Percentiles rank a stretch among this genome's conserved stretches.
phyloP scores from a whole-genome alignment of 2,888 invertebrate genomes.

The Scrobipalpa atriplicella region DNA sequence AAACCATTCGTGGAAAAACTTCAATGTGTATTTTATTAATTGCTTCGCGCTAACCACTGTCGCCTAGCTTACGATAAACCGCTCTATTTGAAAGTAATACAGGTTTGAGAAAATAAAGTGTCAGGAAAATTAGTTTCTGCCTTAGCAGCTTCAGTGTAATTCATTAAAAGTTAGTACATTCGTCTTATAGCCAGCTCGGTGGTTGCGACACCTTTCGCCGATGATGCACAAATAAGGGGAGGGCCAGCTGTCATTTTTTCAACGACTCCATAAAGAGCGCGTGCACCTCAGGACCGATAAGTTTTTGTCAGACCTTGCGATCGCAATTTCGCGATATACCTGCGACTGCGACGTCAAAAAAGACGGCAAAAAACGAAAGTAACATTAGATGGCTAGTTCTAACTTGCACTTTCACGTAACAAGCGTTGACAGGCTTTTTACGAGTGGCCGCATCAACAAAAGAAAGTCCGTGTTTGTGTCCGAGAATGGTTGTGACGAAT shows the following conservation, averaged over 20 bases:
- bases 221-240: slow-evolving; percentile 52
- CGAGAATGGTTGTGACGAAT: slow-evolving; percentile 36
- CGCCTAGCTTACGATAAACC: slow-evolving; percentile 40
- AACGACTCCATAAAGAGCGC: slow-evolving; percentile 49
- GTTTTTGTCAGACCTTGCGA: slow-evolving; percentile 45
- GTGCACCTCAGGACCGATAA: slow-evolving; percentile 41
- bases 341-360: slow-evolving; percentile 43
- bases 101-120: slow-evolving; percentile 39
- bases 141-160: slow-evolving; percentile 44
- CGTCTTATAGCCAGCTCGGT: slow-evolving; percentile 38
- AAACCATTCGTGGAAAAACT: slow-evolving; percentile 60
- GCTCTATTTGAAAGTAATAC: slow-evolving; percentile 45
- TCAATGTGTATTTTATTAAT: slow-evolving; percentile 69
- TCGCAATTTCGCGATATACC: slow-evolving; percentile 45
- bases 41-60: slow-evolving; percentile 45
- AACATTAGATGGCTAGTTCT: slow-evolving; percentile 40
- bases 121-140: slow-evolving; percentile 53
- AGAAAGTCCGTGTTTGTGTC: slow-evolving; percentile 40
- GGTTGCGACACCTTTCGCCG: slow-evolving; percentile 61
- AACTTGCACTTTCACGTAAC: slow-evolving; percentile 52
- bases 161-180: slow-evolving; percentile 47
- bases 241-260: slow-evolving; percentile 58
- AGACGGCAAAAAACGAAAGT: slow-evolving; percentile 46
- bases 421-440: slow-evolving; percentile 40
- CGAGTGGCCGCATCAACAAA: slow-evolving; percentile 40